Evolutionary conservation across 2,113 vertebrate genomes (phyloP), one percentile per base, ranked within the genome.

Genomic region (Calonectris borealis): DNA sequence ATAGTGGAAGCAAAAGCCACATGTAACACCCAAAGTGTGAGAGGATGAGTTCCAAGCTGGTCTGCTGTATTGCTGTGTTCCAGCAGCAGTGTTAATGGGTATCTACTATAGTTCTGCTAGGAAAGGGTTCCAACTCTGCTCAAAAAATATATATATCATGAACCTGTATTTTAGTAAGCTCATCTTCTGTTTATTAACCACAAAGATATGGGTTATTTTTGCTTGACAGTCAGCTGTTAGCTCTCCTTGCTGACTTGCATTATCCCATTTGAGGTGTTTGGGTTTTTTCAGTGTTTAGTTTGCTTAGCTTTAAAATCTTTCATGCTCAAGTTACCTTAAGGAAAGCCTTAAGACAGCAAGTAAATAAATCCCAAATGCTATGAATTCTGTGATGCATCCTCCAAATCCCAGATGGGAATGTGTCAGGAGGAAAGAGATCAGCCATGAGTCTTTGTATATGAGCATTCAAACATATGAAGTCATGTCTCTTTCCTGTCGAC

Each of bases 151-250:
- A 36, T 66, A 6, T 49, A 66, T 0, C 6, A 70, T 46, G n/a
- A 68, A 88, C 22, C 44, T 71, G 8, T 16, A 42, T 75, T 94
- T 83, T 46, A 77, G 16, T 88, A 66, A 57, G n/a, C 60, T 69
- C 65, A 60, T 88, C 31, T 72, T 81, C 72, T 94, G 13, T 81
- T 46, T 49, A n/a, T 89, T 92, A 72, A 89, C 44, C 40, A 72
- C 57, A 84, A 29, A 75, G 26, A 21, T 51, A 55, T 16, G 38
- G 10, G 13, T 91, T 79, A 14, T 57, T 91, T 72, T 55, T 57
- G 31, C 79, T 90, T 86, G 57, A 71, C 60, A 76, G 32, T 83
- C 80, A 81, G 31, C 61, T 79, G 48, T 64, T 85, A 29, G n/a
- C 49, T 79, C 0, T 72, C 26, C 93, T 79, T 83, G 36, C 66